These are phyloP conservation scores for Periparus ater DNA, from an alignment of 2,797 vertebrate species.

Conservation along the genomic window DNA sequence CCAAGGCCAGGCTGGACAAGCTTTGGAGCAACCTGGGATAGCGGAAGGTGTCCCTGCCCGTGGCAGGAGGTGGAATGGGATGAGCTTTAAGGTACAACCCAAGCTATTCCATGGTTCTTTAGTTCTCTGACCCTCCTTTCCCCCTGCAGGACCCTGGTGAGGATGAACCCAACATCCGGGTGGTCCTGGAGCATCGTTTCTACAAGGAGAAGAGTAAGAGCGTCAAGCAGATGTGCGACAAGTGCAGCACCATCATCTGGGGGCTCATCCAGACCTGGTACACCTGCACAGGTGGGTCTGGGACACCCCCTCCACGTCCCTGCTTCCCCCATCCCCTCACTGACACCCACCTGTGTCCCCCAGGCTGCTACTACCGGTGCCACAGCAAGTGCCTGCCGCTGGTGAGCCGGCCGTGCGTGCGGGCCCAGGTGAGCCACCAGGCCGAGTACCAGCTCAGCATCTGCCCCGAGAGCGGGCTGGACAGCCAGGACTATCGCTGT, in stretches of 20 bases:
- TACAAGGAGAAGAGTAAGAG: constrained; percentile 98
- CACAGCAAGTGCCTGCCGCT: constrained; percentile 97
- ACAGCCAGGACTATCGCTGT: constrained; percentile 96
- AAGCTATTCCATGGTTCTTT: not conserved
- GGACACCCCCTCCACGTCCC: fast-evolving
- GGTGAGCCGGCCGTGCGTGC: constrained; percentile 92
- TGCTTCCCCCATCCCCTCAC: fast-evolving
- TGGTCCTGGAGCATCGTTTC: constrained; percentile 93
- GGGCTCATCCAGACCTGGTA: constrained; percentile 99
- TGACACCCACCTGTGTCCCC: not conserved
- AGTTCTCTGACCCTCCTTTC: fast-evolving
- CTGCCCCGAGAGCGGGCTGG: constrained; percentile 92
- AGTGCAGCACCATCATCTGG: constrained; percentile 95
- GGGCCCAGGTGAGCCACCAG: constrained; percentile 95
- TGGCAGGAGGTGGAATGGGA: too few species aligned
- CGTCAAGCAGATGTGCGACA: constrained; percentile 95
- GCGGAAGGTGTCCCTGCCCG: not conserved
- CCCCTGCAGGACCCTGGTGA: constrained; percentile 87
- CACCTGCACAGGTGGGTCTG: constrained; percentile 90
- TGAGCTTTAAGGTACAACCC: not conserved
- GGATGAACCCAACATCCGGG: constrained; percentile 90
- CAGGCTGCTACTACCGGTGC: constrained; percentile 95
- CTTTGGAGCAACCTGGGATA: not conserved
- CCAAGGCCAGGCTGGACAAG: fast-evolving
- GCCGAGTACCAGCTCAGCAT: constrained; percentile 95